Base-by-base conservation (phyloP, 2,797 vertebrate species). In the Bovichtus variegatus region DNA sequence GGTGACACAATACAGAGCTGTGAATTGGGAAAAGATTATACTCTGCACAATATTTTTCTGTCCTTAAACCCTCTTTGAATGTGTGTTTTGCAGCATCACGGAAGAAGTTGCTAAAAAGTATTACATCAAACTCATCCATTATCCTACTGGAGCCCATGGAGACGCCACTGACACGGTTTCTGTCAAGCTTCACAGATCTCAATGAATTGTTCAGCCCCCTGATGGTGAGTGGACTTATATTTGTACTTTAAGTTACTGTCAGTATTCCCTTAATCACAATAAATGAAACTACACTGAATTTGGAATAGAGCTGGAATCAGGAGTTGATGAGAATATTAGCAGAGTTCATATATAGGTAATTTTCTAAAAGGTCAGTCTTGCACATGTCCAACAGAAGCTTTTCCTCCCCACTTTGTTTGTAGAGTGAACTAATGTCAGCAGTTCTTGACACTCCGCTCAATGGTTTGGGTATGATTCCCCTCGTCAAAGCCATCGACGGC, bases 121-220 rank as follows among this genome's bases (percentile, higher is more conserved):
- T 91, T 12, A 94, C 89, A 2, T 84, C 89, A 0, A 71, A 91
- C 46, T 81, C 95, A 8, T 47, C 95, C 68, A 31, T 97, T 95
- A 70, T 99, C 80, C 87, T 99, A 8, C 91, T 99, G 65, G 96
- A 98, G 72, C 95, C 93, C 11, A 91, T 99, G 89, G 96, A 97
- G 84, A 96, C 94, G 0, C 81, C 95, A 0, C 83, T 95, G n/a
- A 96, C 96, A 0, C 94, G 93, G 34, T 98, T 97, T 80, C 90
- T 99, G 46, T 90, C 89, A 1, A 97, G 95, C 92, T 94, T 97
- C 55, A 36, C 94, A 0, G 91, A 91, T 0, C 87, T 96, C 51
- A 84, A 90, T 0, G 91, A 91, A 31, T 19, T 98, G 64, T 98
- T 99, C 57, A 87, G 83, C 61, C 92, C 96, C 2, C 93, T 91